Evolutionary conservation across 2,888 invertebrate species (phyloP).

Genomic region (Epinotia nisella): DNA sequence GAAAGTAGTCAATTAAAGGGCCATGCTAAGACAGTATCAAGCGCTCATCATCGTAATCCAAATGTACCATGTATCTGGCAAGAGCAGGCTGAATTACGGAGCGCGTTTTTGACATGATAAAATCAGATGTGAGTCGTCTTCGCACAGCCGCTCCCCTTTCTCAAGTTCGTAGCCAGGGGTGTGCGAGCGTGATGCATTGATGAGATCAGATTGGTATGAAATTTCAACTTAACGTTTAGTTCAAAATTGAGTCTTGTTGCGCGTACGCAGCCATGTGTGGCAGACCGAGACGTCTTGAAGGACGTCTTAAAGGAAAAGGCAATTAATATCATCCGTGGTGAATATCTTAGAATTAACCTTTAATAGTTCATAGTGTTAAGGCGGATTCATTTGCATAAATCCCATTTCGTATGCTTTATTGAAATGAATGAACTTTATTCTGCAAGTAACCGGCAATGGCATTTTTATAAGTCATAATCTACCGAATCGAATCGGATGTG

Average conservation of each 20-base stretch:
- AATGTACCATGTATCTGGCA: no score
- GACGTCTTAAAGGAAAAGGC: conserved; percentile 12
- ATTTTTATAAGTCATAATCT: no score
- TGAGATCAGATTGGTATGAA: no score
- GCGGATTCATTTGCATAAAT: not conserved
- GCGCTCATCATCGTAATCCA: no score
- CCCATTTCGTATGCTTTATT: not conserved
- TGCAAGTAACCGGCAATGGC: no score
- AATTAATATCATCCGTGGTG: conserved; percentile 14
- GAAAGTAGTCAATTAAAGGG: no score
- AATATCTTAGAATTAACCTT: not conserved
- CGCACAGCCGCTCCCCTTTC: not conserved
- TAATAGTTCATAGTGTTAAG: not conserved
- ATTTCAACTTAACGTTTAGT: not conserved
- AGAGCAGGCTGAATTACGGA: not conserved
- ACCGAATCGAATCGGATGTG: no score
- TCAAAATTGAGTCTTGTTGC: not conserved
- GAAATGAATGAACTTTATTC: no score
- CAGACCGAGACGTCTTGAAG: conserved; percentile 19
- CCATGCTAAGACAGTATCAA: no score
- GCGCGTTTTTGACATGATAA: not conserved
- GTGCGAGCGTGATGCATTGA: not conserved
- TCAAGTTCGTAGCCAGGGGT: not conserved
- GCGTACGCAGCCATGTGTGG: conserved; percentile 22
- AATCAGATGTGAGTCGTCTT: not conserved